Evolutionary conservation across 2,797 vertebrate genomes (phyloP), one percentile per base, ranked within the genome.

Genomic region (Channallabes apus): DNA sequence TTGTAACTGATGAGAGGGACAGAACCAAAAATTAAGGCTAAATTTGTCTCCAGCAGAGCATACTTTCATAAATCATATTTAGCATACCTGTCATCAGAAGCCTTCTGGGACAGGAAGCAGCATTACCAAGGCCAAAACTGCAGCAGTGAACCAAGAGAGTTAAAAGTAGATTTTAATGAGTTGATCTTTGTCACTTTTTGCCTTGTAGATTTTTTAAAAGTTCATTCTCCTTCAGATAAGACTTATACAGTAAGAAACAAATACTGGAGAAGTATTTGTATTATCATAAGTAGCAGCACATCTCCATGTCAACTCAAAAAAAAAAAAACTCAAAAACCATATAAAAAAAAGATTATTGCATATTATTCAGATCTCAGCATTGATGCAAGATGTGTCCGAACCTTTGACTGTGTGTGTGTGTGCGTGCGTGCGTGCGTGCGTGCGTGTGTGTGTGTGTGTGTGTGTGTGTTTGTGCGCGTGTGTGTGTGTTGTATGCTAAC

Each of bases 61-160:
- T 54, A 35, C 79, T 1, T 75, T 88, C 24, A 35, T 41, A 83
- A 85, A 86, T 89, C 83, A 83, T 24, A 78, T 88, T 81, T 89
- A 79, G 35, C 76, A 86, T 88, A 77, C 82, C 76, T 82, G 88
- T 88, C 81, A 85, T 72, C 51, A 41, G 38, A 65, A 85, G 61
- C 32, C 73, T 87, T 82, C 64, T 38, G 84, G 85, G 85, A 82
- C 64, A 82, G 14, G 22, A 79, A 79, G 14, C 59, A 41, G 35
- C 77, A 61, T 62, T 62, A 62, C 59, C 14, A 41, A 79, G 22
- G 22, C 77, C 59, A 62, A 27, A 79, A 64, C 77, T 62, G 58
- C 18, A 59, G 54, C 8, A 4, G 5, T 35, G 54, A 59, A 58
- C 54, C 75, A 58, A 59, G 72, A 76, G 51, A 58, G 17, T 32